A percentile compares a stretch with the other conserved stretches of the same genome.
These are phyloP conservation scores for Cephus runcator DNA, from an alignment of 2,888 invertebrate species.

Conservation along the genomic window DNA sequence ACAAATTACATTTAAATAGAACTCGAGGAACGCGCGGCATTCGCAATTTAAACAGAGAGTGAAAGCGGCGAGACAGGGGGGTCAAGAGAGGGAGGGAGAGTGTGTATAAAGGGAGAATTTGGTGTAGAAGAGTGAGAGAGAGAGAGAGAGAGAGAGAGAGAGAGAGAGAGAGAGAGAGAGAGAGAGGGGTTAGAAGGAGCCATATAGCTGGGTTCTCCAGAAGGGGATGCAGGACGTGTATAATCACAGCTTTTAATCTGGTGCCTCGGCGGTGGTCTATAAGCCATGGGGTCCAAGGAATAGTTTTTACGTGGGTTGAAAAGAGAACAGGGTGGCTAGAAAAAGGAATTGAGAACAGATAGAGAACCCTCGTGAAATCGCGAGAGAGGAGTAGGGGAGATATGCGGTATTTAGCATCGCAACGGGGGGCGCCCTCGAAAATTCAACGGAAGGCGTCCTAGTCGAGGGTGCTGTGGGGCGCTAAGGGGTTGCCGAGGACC, in stretches of 20 bases:
- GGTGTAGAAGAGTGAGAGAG: conserved; percentile 12
- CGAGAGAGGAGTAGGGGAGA: background rate
- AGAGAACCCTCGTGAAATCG: background rate
- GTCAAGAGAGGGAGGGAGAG: conserved; percentile 21
- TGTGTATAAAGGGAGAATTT: conserved; percentile 14
- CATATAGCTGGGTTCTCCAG: conserved; percentile 28
- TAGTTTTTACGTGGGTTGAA: conserved; percentile 32
- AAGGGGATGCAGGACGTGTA: conserved; percentile 29
- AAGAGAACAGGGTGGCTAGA: conserved; percentile 15
- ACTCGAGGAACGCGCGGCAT: conserved; percentile 61
- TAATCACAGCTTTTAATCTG: conserved; percentile 61
- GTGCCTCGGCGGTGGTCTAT: conserved; percentile 20
- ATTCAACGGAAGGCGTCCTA: too few species aligned
- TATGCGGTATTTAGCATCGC: conserved; percentile 55
- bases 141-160: conserved; percentile 18
- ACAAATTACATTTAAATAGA: conserved; percentile 65
- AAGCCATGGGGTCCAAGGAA: conserved; percentile 36
- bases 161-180: conserved; percentile 20
- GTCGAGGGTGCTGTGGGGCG: background rate
- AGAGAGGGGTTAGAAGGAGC: conserved; percentile 13
- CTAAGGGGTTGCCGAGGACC: too few species aligned
- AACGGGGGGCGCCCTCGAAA: conserved; percentile 48
- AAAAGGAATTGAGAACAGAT: conserved; percentile 16
- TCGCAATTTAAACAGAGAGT: conserved; percentile 60
- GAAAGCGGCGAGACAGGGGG: conserved; percentile 13